A percentile compares a stretch with the other conserved stretches of the same genome.
Evolutionary conservation across 2,797 vertebrate species (phyloP).

Genomic region (Gastrophryne carolinensis): DNA sequence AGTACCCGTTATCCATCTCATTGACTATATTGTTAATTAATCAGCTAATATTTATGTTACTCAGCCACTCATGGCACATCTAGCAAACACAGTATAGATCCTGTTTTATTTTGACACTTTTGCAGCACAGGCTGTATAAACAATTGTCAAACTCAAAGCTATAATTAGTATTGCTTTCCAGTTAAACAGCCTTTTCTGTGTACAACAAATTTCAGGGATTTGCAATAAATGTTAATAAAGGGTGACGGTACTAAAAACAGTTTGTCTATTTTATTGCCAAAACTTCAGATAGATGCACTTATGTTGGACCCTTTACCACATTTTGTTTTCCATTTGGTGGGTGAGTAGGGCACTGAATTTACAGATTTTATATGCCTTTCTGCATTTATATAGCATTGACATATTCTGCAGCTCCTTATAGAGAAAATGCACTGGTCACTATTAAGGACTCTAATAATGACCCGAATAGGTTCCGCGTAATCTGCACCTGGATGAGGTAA

Average conservation of each 20-base stretch:
- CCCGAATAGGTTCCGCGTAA: too few relatives aligned
- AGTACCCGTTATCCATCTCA: not conserved
- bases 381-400: too few relatives aligned
- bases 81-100: not conserved
- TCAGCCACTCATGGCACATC: not conserved
- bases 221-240: conserved; percentile 17
- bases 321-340: too few relatives aligned
- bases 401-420: too few relatives aligned
- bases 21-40: conserved; percentile 5
- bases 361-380: too few relatives aligned
- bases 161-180: conserved; percentile 3
- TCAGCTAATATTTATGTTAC: conserved; percentile 17
- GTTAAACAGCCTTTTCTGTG: not conserved
- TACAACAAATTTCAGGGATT: not conserved
- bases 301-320: too few relatives aligned
- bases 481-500: too few relatives aligned
- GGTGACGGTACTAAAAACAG: not conserved
- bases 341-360: too few relatives aligned
- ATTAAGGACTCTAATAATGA: too few relatives aligned
- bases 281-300: too few relatives aligned
- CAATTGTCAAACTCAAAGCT: conserved; percentile 12
- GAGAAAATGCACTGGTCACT: too few relatives aligned
- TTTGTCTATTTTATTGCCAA: too few relatives aligned
- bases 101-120: conserved; percentile 24
- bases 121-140: conserved; percentile 4